Evolutionary conservation across 2,113 vertebrate species (phyloP), one percentile per base, ranked within the genome.

Genomic region (Lepisosteus osseus): DNA sequence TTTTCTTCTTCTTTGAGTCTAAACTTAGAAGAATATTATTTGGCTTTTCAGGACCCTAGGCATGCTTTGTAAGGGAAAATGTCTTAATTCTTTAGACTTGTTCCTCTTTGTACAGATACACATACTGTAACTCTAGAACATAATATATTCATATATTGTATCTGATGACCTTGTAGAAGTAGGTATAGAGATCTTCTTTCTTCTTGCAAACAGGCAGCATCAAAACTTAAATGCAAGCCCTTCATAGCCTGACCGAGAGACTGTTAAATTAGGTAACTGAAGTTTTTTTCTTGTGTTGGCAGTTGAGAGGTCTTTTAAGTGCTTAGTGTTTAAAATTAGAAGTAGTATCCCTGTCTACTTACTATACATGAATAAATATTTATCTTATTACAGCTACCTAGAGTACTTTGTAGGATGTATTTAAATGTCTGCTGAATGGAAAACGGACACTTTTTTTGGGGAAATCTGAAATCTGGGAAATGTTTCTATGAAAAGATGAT

Each of bases 231-330:
- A 79, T 74, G 74, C 75, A 51, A 76, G 76, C 70, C 77, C 79
- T 76, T 79, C 63, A 51, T 80, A 83, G 81, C 81, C 81, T 79
- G 81, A 83, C 81, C 72, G 76, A 81, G 75, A 79, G 76, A 83
- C 81, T 83, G 81, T 83, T 83, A 83, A 71, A 75, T 55, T 80
- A 73, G 80, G 77, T 68, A 73, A 71, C 15, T 29, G 29, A 29
- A 29, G 29, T 29, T 29, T 29, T 29, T 6, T 5, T 51, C 62
- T 78, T 70, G 72, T 61, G 71, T 77, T 14, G 40, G 61, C 72
- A 63, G 54, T 47, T 56, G 62, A 45, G 56, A 63, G 72, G 64
- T 47, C 47, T 61, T 74, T 65, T 76, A 67, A 68, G 44, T 74
- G 71, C 75, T 64, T 73, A 71, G 72, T 70, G 69, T 76, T 75